These are phyloP conservation scores for Rhinolophus ferrumequinum DNA, from an alignment of 2,113 vertebrate species.

Conservation along the genomic window DNA sequence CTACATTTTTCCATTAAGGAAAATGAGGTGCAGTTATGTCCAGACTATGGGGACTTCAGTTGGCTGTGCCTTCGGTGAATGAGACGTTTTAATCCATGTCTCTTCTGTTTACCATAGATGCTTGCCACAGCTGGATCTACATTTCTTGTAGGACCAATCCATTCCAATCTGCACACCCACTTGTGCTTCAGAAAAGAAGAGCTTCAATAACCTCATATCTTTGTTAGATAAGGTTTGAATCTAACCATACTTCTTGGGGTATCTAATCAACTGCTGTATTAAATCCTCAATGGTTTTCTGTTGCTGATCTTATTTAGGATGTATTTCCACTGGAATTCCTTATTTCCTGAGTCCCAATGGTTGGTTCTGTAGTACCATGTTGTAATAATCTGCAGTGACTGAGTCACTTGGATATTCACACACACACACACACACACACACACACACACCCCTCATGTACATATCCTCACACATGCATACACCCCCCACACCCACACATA, in stretches of 20 bases:
- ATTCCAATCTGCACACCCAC: fast-evolving
- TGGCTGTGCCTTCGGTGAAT: not conserved
- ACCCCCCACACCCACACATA: not conserved
- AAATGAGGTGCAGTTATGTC: not conserved
- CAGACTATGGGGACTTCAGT: not conserved
- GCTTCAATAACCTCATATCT: not conserved
- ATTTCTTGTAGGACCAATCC: not conserved
- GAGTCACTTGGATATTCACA: not conserved
- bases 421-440: not conserved
- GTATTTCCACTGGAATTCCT: not conserved
- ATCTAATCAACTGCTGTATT: not conserved
- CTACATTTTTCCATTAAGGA: not conserved
- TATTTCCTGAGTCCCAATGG: not conserved
- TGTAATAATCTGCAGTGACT: not conserved
- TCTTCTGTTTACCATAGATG: not conserved
- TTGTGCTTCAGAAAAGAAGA: not conserved
- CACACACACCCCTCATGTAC: too few species aligned
- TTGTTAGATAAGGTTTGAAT: not conserved
- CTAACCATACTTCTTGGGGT: not conserved
- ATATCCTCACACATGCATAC: not conserved
- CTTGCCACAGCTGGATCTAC: too few species aligned
- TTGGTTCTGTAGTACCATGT: not conserved
- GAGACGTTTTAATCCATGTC: not conserved
- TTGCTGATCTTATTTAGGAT: not conserved
- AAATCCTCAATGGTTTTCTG: not conserved